Base-by-base conservation (phyloP, 2,113 vertebrate species). In the Silurus glanis region DNA sequence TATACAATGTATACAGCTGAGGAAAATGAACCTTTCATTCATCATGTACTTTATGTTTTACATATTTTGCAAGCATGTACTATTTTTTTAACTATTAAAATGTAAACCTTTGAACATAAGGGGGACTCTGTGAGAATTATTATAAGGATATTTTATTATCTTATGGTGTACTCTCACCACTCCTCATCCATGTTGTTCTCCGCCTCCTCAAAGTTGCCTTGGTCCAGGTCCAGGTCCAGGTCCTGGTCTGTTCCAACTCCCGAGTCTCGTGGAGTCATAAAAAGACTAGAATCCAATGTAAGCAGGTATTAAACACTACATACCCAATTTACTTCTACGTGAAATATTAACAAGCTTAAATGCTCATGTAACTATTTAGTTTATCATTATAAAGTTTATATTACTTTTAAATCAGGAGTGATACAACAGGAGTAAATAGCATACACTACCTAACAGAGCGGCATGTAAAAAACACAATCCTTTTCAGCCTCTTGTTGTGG, bases 401-500 rank as follows among this genome's bases (percentile, higher is more conserved):
- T 37, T 37, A 37, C 37, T 49, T 72, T 49, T 72, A 72, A 23
- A 49, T 7, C 6, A 72, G 17, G 8, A 10, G 47, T 75, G 9
- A 53, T 13, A 37, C 37, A 37, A 37, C 37, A 37, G 37, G 37
- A 37, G n/a, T 69, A n/a, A 28, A 71, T 9, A 45, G 5, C 23
- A 71, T 71, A 28, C 0, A 64, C 83, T 56, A 92, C 91, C 91
- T 92, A 78, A 92, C 91, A 56, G 88, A 92, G 51, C 89, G 89
- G 56, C 91, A 92, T 45, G 91, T 92, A 58, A 92, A 90, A 79
- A 99, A 99, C 0, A 99, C 97, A 0, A 99, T 97, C 79, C 98
- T 94, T 89, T 98, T 99, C 19, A 99, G 95, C 71, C 96, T 94
- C 91, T 98, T 98, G 94, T 99, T 99, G 94, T 99, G 97, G 91